Evolutionary conservation across 2,797 vertebrate genomes (phyloP).

Genomic region (Notolabrus celidotus): DNA sequence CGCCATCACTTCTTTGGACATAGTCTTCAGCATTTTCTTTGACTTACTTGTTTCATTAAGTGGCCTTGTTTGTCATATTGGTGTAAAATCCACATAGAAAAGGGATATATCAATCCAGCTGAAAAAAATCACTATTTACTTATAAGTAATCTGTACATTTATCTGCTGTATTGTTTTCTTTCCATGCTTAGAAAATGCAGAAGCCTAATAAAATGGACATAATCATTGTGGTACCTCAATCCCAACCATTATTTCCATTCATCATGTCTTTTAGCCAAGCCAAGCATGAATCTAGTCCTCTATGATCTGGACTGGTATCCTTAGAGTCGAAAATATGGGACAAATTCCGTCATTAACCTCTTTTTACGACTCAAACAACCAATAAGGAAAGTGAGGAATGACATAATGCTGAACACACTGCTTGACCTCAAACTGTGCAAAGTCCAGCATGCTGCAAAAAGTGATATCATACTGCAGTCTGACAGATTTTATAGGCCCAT

Average conservation of each 20-base stretch:
- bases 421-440: conserved; percentile 1
- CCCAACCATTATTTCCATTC: not conserved
- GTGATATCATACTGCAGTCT: conserved; percentile 3
- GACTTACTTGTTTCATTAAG: no score
- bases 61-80: no score
- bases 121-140: no score
- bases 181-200: not conserved
- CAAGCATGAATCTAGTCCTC: not conserved
- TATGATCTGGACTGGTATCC: no score
- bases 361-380: not conserved
- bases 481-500: conserved; percentile 18
- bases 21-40: no score
- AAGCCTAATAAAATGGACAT: not conserved
- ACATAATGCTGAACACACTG: conserved; percentile 1
- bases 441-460: conserved; percentile 1
- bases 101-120: no score
- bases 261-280: not conserved
- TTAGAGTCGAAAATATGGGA: not conserved
- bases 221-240: not conserved
- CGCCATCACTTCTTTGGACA: no score
- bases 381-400: not conserved
- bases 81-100: no score
- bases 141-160: no score
- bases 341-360: not conserved
- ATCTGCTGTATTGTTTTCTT: no score